Percentiles rank a stretch among this genome's conserved stretches.
These are phyloP conservation scores for Aegithalos caudatus DNA, from an alignment of 2,113 vertebrate genomes.

Conservation along the genomic window DNA sequence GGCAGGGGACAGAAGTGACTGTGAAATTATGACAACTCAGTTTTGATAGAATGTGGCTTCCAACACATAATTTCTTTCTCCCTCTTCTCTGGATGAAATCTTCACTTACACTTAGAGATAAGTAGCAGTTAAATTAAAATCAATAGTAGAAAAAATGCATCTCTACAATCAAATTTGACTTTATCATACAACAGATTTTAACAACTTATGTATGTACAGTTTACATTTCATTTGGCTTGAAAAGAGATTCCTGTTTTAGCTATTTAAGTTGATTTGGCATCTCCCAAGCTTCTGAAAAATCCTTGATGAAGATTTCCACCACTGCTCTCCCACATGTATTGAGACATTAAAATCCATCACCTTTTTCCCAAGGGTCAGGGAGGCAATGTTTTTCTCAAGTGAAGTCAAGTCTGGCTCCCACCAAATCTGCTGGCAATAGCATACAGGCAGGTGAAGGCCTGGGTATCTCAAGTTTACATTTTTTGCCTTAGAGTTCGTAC, in stretches of 20 bases:
- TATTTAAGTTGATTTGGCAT: background rate
- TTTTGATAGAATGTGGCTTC: background rate
- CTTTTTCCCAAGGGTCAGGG: background rate
- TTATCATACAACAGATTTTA: background rate
- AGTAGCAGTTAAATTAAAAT: background rate
- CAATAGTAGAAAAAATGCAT: background rate
- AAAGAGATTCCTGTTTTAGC: background rate
- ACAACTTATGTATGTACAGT: fast-evolving
- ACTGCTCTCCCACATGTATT: background rate
- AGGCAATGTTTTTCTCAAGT: background rate
- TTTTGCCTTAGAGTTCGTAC: background rate
- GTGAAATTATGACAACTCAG: background rate
- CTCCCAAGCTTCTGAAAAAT: background rate
- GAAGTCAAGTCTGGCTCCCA: background rate
- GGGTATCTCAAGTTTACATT: background rate
- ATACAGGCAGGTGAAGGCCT: background rate
- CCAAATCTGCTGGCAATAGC: background rate
- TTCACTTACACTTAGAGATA: background rate
- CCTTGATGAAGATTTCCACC: background rate
- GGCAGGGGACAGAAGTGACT: background rate
- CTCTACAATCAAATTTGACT: background rate
- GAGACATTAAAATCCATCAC: background rate
- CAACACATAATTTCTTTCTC: background rate
- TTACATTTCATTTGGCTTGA: background rate
- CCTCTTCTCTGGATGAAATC: background rate